Conservation (phyloP, 37 sponge, comb jelly and placozoan species). For the Haliclona indistincta region DNA sequence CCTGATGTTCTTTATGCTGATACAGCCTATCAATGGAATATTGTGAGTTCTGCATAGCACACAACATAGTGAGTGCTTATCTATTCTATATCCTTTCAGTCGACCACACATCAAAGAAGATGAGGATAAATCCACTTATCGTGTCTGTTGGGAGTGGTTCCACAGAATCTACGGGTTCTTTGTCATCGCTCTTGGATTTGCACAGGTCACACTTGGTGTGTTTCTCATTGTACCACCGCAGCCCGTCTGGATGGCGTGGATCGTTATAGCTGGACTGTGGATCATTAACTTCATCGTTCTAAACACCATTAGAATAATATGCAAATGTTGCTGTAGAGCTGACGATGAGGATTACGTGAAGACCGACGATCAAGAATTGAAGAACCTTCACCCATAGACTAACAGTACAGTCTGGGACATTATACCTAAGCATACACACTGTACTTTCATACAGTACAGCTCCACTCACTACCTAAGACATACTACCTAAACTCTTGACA, state of each 20-base stretch:
- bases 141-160: constrained; percentile 56
- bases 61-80: not conserved
- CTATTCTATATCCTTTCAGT: constrained; percentile 11
- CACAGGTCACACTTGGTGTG: constrained; percentile 51
- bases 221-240: constrained; percentile 57
- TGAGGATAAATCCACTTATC: constrained; percentile 10
- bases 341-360: not conserved
- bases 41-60: constrained; percentile 20
- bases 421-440: no score
- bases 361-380: not conserved
- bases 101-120: constrained; percentile 47
- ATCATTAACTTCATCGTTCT: constrained; percentile 16
- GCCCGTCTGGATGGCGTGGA: constrained; percentile 56
- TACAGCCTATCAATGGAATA: constrained; percentile 70
- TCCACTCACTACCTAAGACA: no score
- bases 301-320: constrained; percentile 35
- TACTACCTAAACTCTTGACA: no score
- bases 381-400: no score
- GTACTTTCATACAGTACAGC: no score
- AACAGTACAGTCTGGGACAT: no score
- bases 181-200: constrained; percentile 25
- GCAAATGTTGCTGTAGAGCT: constrained; percentile 3
- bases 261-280: constrained; percentile 24
- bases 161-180: constrained; percentile 29
- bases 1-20: constrained; percentile 37